A percentile compares a stretch with the other conserved stretches of the same genome.
phyloP scores from a whole-genome alignment of 1,140 invertebrate species.

The Caenorhabditis remanei region DNA sequence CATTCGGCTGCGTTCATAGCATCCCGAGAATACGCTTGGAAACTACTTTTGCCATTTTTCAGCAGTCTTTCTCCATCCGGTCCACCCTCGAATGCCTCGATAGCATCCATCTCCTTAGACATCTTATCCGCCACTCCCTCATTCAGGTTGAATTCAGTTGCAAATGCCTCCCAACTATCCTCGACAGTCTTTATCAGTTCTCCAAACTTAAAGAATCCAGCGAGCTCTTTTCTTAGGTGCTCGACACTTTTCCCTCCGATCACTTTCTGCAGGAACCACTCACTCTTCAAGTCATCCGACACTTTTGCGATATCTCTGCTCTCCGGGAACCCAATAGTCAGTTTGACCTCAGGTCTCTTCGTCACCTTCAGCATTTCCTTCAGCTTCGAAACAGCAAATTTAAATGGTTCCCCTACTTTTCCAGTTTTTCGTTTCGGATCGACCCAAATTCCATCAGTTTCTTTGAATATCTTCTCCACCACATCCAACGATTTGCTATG shows the following conservation, averaged over 20 bases:
- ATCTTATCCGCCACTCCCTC: neutral
- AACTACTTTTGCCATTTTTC: too few species aligned
- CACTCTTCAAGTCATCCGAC: neutral
- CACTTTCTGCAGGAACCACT: neutral
- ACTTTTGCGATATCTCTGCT: slow-evolving; percentile 3
- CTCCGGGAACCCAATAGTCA: neutral
- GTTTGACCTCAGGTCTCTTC: neutral
- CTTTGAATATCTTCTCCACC: too few species aligned
- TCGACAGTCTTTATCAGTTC: neutral
- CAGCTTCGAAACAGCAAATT: too few species aligned
- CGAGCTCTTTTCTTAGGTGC: neutral
- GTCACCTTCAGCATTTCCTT: too few species aligned
- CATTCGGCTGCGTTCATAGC: too few species aligned
- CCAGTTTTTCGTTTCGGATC: too few species aligned
- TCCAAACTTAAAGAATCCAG: slow-evolving; percentile 1
- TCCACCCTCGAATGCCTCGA: neutral
- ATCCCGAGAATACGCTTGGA: too few species aligned
- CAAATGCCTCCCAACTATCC: neutral
- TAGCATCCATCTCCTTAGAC: neutral
- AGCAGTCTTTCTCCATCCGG: neutral
- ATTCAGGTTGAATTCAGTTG: neutral
- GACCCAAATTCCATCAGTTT: too few species aligned
- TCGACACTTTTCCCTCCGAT: neutral
- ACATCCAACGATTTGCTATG: too few species aligned
- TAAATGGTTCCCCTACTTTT: too few species aligned